Evolutionary conservation across 2,888 invertebrate species (phyloP).

Genomic region (Pinctada fucata): DNA sequence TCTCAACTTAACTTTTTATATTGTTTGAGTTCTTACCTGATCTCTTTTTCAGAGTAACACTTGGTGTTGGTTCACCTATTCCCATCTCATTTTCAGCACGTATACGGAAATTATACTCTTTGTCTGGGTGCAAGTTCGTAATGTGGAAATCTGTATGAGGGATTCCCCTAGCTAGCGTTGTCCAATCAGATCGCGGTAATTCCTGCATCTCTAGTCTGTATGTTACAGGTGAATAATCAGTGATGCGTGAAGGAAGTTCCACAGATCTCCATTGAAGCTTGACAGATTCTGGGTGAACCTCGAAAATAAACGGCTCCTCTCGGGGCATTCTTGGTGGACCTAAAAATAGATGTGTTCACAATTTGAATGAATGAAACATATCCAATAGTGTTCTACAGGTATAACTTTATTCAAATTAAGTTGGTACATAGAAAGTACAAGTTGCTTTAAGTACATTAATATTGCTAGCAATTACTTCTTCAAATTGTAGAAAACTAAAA

Average conservation of each 20-base stretch:
- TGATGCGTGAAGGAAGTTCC: slow-evolving; percentile 78
- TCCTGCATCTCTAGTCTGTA: slow-evolving; percentile 80
- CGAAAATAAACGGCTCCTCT: slow-evolving; percentile 64
- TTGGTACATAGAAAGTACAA: background rate
- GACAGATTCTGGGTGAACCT: slow-evolving; percentile 63
- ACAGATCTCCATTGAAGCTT: slow-evolving; percentile 69
- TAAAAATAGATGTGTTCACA: slow-evolving; percentile 30
- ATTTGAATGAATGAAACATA: background rate
- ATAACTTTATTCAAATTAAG: background rate
- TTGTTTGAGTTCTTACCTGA: slow-evolving; percentile 50
- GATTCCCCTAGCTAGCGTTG: slow-evolving; percentile 81
- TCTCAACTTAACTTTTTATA: no score
- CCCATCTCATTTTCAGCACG: slow-evolving; percentile 98
- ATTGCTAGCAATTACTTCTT: no score
- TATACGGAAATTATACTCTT: slow-evolving; percentile 96
- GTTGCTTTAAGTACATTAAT: background rate
- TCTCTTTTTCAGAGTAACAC: slow-evolving; percentile 79
- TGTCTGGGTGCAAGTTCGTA: slow-evolving; percentile 86
- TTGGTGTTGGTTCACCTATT: slow-evolving; percentile 96
- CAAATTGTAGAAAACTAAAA: no score
- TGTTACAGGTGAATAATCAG: slow-evolving; percentile 66
- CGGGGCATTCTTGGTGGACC: slow-evolving; percentile 67
- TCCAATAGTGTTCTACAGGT: background rate
- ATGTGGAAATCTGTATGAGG: slow-evolving; percentile 64
- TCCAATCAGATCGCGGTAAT: slow-evolving; percentile 78